Evolutionary conservation across 2,888 invertebrate genomes (phyloP), one percentile per base, ranked within the genome.

Genomic region (Ectemnius lituratus): DNA sequence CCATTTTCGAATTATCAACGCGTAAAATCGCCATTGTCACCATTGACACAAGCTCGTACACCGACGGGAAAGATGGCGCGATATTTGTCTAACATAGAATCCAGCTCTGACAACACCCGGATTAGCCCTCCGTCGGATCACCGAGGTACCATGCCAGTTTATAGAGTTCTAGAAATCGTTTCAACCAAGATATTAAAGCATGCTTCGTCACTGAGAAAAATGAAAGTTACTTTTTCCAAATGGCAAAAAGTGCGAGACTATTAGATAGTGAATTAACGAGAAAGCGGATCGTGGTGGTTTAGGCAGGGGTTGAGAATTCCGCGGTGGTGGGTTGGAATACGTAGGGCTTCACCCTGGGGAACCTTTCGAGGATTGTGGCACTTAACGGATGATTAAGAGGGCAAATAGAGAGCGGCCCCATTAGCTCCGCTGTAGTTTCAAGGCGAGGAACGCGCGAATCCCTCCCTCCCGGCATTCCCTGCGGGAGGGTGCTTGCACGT

Each of bases 321-420:
- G n/a, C 2, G 16, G 52, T 0, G 52, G 16, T 1, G 16, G 4
- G 52, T 4, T 52, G 52, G 52, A 52, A 16, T 52, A 16, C n/a
- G 13, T 14, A 11, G 52, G 14, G 52, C n/a, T 14, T 16, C 60
- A 62, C 75, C 72, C 73, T 3, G 61, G 75, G 81, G 81, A 75
- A 76, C 65, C 66, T 65, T 81, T 78, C 76, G 70, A 77, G 78
- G 78, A 76, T 80, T 72, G 73, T 81, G 86, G 84, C 88, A 88
- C 89, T 90, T 90, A 90, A 88, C 86, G 86, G 86, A 86, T 87
- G 89, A 90, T 90, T 90, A 90, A 88, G 87, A 87, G 88, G 84
- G 85, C 88, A 88, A 90, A 90, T 90, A 90, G 86, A 86, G 80
- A 84, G 77, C 75, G 72, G 49, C 74, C 80, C 75, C 71, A 76